Evolutionary conservation across 2,888 invertebrate species (phyloP), one percentile per base, ranked within the genome.

Genomic region (Micoletzkya japonica): DNA sequence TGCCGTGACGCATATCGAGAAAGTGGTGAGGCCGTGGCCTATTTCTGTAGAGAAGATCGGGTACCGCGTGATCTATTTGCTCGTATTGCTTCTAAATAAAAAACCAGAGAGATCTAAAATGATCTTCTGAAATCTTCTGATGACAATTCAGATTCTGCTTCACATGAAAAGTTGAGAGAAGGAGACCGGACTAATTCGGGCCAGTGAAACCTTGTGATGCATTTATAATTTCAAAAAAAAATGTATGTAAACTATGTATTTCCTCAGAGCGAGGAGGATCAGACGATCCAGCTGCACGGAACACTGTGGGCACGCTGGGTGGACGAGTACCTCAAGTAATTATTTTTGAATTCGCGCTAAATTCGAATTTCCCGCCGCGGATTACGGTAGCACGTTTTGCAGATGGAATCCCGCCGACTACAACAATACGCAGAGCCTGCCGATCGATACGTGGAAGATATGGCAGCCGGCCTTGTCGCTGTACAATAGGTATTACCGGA

Each of bases 391-490:
- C 26, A 24, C 24, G 32, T 24, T 37, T n/a, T 30, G 7, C 39
- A 68, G 50, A 50, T 80, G 80, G 80, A 57, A 71, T 2, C 77
- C 79, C 0, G 28, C 58, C 4, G 66, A 73, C 20, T 81, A 70
- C 70, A 81, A 81, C 70, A 67, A 66, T 44, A 81, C 81, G 2
- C 63, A 50, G 14, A 50, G 57, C 20, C 72, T 80, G 30, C 50
- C 50, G 26, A 74, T 85, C 26, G 78, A 81, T 20, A 57, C 82
- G 6, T 80, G 75, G 72, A 77, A 76, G 60, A 73, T 84, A 17
- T 84, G 84, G 84, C 82, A 82, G 70, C 84, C 84, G 7, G 79
- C 84, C 0, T 74, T 85, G 28, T 78, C 84, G 7, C 74, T 85
- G 6, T 84, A 82, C 72, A 84, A 85, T 68, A 79, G 77, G 79